Evolutionary conservation across 2,797 vertebrate species (phyloP), one percentile per base, ranked within the genome.

Genomic region (Hydrocynus forskahlii): DNA sequence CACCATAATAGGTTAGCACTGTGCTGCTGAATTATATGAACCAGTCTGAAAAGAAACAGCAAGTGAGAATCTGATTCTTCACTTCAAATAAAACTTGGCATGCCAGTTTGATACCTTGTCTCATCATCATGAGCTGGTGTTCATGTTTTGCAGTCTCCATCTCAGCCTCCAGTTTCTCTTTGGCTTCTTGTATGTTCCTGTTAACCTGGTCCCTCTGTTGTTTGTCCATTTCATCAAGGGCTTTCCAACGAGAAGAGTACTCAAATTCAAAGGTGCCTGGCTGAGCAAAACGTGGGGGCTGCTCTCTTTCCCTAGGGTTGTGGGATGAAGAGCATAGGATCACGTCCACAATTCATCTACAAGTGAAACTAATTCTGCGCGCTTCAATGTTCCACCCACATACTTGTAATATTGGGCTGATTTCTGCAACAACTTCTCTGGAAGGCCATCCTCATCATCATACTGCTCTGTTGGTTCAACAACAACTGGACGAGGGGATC

Each of bases 191-290:
- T 79, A 99, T 99, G 90, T 97, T 99, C 89, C 94, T 94, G 88
- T 97, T 97, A 88, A 99, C 97, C 89, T 98, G 97, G 8, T 98
- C 97, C 23, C 95, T 91, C 78, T 99, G 98, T 87, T 98, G 98
- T 64, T 97, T 98, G 90, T 99, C 97, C 96, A 99, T 97, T 90
- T 99, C 98, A 74, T 97, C 96, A 50, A 99, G 95, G 77, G 98
- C 97, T 90, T 97, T 99, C 98, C 98, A 99, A 78, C 98, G 96
- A 72, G 97, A 98, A 6, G 97, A 96, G 86, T 97, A 99, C 84
- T 99, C 98, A 91, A 99, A 99, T 89, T 99, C 98, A 92, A 99
- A 99, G 0, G 98, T 99, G 13, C 98, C 98, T 7, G 98, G 98
- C 75, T 99, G 97, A 84, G 97, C 98, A 88, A 99, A 99, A 75